phyloP scores from a whole-genome alignment of 2,113 vertebrate genomes.

The Onychostoma macrolepis region DNA sequence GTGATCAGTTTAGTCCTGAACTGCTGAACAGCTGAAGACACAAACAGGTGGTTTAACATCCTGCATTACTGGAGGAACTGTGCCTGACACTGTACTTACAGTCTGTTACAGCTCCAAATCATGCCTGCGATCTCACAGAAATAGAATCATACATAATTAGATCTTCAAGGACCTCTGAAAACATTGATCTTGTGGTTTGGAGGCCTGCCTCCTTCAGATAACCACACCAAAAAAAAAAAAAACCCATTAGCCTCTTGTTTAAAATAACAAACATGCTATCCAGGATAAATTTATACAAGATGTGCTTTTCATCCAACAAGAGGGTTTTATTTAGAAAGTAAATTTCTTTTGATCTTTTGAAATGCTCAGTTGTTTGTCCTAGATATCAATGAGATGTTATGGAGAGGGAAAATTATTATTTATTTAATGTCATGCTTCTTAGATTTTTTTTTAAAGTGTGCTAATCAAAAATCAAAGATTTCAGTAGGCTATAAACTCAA shows the following conservation, averaged over 20 bases:
- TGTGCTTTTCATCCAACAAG: neutral
- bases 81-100: conserved; percentile 37
- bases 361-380: neutral
- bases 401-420: neutral
- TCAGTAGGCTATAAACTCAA: too few species aligned
- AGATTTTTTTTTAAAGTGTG: neutral
- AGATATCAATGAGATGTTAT: neutral
- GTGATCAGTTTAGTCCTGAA: conserved; percentile 20
- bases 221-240: neutral
- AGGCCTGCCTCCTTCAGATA: neutral
- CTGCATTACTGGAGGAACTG: conserved; percentile 16
- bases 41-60: conserved; percentile 22
- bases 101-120: conserved; percentile 33
- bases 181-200: neutral
- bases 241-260: neutral
- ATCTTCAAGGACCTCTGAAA: neutral
- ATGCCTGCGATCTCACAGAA: conserved; percentile 15
- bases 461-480: too few species aligned
- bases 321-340: neutral
- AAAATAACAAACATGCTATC: neutral
- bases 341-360: neutral
- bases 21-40: conserved; percentile 4
- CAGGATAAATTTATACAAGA: conserved; percentile 27
- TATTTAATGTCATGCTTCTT: neutral
- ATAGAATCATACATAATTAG: neutral